Percentiles rank a stretch among this genome's conserved stretches.
Conservation (phyloP, 2,797 vertebrate species). For the Prionace glauca region DNA sequence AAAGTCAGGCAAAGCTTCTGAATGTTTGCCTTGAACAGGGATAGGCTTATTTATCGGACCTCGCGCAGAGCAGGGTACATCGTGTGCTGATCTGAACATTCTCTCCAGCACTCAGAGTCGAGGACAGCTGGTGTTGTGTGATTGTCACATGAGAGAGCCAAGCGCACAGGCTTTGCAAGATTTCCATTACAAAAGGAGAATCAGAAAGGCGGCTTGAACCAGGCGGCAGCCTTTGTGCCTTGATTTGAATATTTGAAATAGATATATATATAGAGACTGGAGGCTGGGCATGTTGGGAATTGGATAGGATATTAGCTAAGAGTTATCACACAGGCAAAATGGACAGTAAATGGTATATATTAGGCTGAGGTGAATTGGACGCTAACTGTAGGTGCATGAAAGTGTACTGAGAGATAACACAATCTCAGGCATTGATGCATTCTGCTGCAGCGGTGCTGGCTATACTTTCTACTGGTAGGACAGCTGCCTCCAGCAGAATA, state of each 20-base stretch:
- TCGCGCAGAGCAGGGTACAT: neutral
- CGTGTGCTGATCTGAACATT: neutral
- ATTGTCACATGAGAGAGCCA: neutral
- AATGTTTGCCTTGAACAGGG: neutral
- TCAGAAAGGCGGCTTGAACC: neutral
- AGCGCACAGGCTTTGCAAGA: neutral
- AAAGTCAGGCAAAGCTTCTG: neutral
- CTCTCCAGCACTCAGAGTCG: too few species aligned
- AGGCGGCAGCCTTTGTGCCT: neutral
- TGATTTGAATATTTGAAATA: neutral
- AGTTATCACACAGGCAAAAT: neutral
- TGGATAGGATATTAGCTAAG: neutral
- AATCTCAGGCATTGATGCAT: neutral
- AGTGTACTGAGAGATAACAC: neutral
- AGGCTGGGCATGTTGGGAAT: neutral
- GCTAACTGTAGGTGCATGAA: neutral
- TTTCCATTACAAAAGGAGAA: neutral
- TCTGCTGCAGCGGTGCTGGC: neutral
- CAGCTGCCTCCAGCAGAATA: neutral
- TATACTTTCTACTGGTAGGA: neutral
- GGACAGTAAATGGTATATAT: neutral
- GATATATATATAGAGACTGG: neutral
- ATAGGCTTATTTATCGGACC: neutral
- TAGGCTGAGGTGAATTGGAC: neutral
- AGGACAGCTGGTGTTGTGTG: constrained; percentile 3